Percentiles rank a stretch among this genome's conserved stretches.
Evolutionary conservation across 2,797 vertebrate species (phyloP).

Genomic region (Anas flavirostris): DNA sequence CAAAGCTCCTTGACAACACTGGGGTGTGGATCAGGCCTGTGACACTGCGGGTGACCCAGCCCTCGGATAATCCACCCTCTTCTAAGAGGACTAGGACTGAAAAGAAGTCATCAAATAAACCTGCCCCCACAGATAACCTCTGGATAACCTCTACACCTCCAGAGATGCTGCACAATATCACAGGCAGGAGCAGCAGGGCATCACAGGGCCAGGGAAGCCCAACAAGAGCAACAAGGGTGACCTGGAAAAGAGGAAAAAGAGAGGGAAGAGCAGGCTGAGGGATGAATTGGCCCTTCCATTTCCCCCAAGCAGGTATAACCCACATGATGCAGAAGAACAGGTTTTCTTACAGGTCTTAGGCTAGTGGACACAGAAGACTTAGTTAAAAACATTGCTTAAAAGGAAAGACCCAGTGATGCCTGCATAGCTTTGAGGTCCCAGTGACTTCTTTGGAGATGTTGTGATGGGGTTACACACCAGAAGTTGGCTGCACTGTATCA

Average conservation of each 20-base stretch:
- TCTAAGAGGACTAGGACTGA: not conserved
- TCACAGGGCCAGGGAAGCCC: not conserved
- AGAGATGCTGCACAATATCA: constrained; percentile 15
- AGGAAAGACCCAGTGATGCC: not conserved
- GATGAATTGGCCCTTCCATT: not conserved
- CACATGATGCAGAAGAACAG: not conserved
- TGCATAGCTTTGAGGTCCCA: not conserved
- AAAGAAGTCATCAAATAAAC: not conserved
- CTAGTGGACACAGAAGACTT: not conserved
- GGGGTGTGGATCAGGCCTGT: not conserved
- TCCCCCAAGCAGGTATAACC: not conserved
- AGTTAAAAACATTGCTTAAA: not conserved
- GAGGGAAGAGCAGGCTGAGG: not conserved
- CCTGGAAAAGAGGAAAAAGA: not conserved
- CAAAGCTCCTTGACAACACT: not conserved
- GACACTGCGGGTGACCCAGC: not conserved
- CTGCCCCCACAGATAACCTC: not conserved
- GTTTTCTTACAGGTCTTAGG: not conserved
- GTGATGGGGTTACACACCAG: not conserved
- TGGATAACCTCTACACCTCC: not conserved
- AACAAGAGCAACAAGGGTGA: not conserved
- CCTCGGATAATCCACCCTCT: not conserved
- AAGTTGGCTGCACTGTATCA: rapidly evolving
- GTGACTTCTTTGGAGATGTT: not conserved
- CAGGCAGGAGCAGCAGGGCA: not conserved